Evolutionary conservation across 1,140 invertebrate genomes (phyloP).

Genomic region (Sitophilus oryzae): DNA sequence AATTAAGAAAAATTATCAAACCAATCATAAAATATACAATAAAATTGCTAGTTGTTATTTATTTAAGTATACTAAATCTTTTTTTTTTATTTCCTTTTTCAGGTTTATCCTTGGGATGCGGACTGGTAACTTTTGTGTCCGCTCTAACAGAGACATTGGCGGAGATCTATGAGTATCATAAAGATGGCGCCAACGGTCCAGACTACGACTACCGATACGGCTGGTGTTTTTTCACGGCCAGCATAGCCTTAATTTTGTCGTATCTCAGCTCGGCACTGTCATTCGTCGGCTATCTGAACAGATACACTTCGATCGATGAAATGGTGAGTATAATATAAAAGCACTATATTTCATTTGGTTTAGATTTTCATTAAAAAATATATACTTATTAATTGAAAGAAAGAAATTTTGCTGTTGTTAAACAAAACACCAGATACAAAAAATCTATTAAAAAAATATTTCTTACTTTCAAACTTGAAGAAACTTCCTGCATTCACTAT

Average conservation of each 20-base stretch:
- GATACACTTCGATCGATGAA: constrained; percentile 58
- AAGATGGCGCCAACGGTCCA: constrained; percentile 32
- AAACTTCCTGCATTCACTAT: no score
- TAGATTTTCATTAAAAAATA: no score
- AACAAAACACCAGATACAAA: no score
- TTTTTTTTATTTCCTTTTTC: constrained; percentile 46
- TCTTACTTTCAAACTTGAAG: no score
- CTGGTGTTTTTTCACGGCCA: constrained; percentile 65
- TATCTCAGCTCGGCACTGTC: constrained; percentile 60
- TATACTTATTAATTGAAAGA: no score
- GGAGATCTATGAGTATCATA: constrained; percentile 46
- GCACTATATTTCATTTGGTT: no score
- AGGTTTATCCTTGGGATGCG: constrained; percentile 58
- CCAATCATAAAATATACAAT: no score
- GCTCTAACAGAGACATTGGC: constrained; percentile 56
- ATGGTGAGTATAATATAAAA: constrained; percentile 49
- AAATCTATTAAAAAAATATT: no score
- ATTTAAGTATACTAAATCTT: no score
- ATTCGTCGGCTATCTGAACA: constrained; percentile 57
- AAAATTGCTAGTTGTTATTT: no score
- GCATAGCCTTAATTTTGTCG: constrained; percentile 58
- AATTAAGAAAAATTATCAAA: no score
- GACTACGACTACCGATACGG: constrained; percentile 60
- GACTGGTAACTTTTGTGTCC: constrained; percentile 57
- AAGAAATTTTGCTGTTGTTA: no score